A percentile compares a stretch with the other conserved stretches of the same genome.
These are phyloP conservation scores for Otolemur crassicaudatus DNA, from an alignment of 2,797 vertebrate species.

Conservation along the genomic window DNA sequence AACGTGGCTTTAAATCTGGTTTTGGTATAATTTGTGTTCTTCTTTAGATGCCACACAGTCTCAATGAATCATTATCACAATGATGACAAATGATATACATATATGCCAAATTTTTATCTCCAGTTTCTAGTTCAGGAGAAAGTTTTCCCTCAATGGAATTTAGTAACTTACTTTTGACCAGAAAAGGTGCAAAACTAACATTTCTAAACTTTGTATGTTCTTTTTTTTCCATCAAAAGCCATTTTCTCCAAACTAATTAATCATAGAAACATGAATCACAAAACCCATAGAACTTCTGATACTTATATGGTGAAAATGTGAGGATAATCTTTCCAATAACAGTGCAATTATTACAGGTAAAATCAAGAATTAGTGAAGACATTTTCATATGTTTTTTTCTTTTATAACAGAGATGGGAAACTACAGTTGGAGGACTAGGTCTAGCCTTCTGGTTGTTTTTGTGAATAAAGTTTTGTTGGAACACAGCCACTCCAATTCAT, in stretches of 20 bases:
- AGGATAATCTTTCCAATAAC: background rate
- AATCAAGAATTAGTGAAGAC: background rate
- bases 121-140: background rate
- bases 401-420: background rate
- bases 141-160: background rate
- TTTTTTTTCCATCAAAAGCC: background rate
- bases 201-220: background rate
- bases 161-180: background rate
- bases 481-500: background rate
- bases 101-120: background rate
- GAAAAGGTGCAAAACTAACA: background rate
- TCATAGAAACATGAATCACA: background rate
- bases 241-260: background rate
- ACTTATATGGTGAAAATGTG: background rate
- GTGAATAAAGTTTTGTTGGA: conserved; percentile 14
- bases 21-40: background rate
- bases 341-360: background rate
- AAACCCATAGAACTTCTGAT: background rate
- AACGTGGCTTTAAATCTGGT: background rate
- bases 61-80: background rate
- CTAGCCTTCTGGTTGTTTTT: background rate
- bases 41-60: background rate
- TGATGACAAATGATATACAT: background rate
- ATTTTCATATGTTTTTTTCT: background rate
- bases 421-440: background rate